Percentiles rank a stretch among this genome's conserved stretches.
phyloP scores from a whole-genome alignment of 2,888 invertebrate species.

The Altica lythri region DNA sequence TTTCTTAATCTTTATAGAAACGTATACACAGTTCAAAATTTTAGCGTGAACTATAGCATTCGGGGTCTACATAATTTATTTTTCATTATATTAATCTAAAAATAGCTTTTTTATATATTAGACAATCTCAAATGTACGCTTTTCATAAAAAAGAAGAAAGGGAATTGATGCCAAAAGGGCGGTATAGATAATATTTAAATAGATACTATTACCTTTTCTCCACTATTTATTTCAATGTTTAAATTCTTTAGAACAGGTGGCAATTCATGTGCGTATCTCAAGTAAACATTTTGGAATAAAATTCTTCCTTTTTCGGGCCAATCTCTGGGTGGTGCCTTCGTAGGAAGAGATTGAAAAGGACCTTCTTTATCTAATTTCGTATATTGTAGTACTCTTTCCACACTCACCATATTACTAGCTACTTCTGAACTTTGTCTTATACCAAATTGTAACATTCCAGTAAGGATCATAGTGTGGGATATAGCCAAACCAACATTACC shows the following conservation, averaged over 20 bases:
- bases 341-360: constrained; percentile 59
- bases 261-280: constrained; percentile 67
- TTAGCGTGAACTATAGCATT: too few species aligned
- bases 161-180: too few species aligned
- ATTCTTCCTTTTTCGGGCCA: constrained; percentile 70
- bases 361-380: constrained; percentile 75
- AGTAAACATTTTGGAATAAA: constrained; percentile 64
- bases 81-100: too few species aligned
- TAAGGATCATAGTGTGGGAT: constrained; percentile 73
- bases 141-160: too few species aligned
- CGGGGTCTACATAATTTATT: too few species aligned
- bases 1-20: too few species aligned
- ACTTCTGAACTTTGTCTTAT: constrained; percentile 80
- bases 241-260: constrained; percentile 72
- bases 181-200: not conserved
- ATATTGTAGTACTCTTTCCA: constrained; percentile 82
- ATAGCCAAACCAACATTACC: constrained; percentile 75
- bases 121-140: too few species aligned
- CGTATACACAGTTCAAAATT: too few species aligned
- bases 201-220: constrained; percentile 74
- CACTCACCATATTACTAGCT: constrained; percentile 76
- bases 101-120: too few species aligned
- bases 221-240: constrained; percentile 65
- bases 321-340: constrained; percentile 60
- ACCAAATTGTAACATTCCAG: constrained; percentile 82